Base-by-base conservation (phyloP, 2,797 vertebrate species). In the Thalassophryne amazonica region DNA sequence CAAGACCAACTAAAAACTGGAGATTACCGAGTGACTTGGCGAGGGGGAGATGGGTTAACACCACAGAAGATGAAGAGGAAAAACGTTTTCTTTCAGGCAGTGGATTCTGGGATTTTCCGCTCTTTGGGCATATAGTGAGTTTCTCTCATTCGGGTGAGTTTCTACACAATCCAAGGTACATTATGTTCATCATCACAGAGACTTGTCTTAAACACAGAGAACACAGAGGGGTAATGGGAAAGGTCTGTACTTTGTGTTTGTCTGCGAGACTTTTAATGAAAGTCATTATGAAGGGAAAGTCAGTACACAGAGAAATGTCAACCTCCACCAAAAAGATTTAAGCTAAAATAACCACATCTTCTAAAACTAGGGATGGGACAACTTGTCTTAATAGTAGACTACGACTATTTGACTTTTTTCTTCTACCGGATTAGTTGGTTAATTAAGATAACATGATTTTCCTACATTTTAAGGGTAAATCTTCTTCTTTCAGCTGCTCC, bases 171-270 rank as follows among this genome's bases (percentile, higher is more conserved):
- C 78, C 62, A 40, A 65, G 57, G 73, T 60, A 45, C 63, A 69
- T 77, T 76, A 63, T 69, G 66, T 65, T 84, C 75, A 70, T 68
- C 67, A 36, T 78, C 79, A 59, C 45, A 55, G 48, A 51, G 64
- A 60, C 19, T 42, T 30, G 46, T 51, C 58, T 74, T 32, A 61
- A 56, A 62, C n/a, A 71, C 61, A 21, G 49, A 71, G 56, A 63
- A 46, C 19, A 30, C 62, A 48, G 52, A 36, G 7, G 45, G 27
- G 34, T 51, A 20, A 14, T 9, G 6, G 22, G 19, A 23, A 22
- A 40, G 27, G 61, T 51, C 42, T 45, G 65, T 63, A 37, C 38
- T 62, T 77, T 35, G 51, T 51, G 60, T 73, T 63, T 53, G 64
- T 71, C 69, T 62, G 56, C 29, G 29, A 36, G 50, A 73, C 61